These are phyloP conservation scores for Apis florea DNA, from an alignment of 1,140 invertebrate genomes.

Conservation along the genomic window DNA sequence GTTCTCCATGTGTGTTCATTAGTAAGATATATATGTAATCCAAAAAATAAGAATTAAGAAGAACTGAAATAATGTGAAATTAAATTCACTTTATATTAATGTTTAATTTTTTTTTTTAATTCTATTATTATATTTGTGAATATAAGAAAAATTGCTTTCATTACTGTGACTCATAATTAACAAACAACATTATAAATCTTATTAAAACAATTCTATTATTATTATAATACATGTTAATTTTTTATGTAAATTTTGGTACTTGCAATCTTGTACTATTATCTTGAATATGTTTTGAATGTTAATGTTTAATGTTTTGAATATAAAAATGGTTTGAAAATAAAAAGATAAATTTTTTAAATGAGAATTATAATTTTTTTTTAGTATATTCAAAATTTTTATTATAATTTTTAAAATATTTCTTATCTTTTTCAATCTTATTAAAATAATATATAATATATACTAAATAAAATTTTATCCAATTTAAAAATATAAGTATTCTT, in stretches of 20 bases:
- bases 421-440: neutral
- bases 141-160: constrained; percentile 7
- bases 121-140: constrained; percentile 15
- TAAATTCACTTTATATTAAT: constrained; percentile 29
- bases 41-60: constrained; percentile 36
- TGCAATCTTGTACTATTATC: constrained; percentile 45
- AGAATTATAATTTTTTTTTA: neutral
- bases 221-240: constrained; percentile 32
- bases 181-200: constrained; percentile 11
- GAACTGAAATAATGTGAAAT: constrained; percentile 21
- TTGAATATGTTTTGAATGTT: neutral
- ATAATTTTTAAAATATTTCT: neutral
- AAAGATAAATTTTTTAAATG: constrained; percentile 11
- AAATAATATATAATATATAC: neutral
- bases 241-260: constrained; percentile 37
- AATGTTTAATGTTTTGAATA: neutral
- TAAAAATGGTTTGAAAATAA: constrained; percentile 29
- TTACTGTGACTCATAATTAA: constrained; percentile 17
- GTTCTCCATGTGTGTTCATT: constrained; percentile 52
- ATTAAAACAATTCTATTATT: constrained; percentile 41
- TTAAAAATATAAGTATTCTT: neutral
- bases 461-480: neutral
- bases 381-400: neutral
- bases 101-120: constrained; percentile 7
- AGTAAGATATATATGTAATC: constrained; percentile 54